Conservation (phyloP, 2,888 invertebrate genomes). For the Epistrophe eligans region DNA sequence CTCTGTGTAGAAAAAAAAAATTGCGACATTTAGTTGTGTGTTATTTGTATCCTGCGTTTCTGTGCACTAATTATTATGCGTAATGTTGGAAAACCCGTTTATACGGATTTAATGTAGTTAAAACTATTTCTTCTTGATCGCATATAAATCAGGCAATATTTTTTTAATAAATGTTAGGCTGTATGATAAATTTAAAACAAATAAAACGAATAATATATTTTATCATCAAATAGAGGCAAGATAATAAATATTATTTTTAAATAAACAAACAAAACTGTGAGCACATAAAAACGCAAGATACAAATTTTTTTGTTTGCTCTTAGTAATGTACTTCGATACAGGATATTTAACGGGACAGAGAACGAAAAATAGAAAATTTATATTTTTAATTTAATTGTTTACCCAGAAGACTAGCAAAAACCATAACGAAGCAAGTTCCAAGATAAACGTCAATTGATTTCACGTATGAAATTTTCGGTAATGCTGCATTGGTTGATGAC, state of each 20-base stretch:
- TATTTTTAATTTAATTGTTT: slow-evolving; percentile 83
- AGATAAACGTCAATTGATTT: slow-evolving; percentile 98
- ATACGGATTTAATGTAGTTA: neutral
- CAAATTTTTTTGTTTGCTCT: slow-evolving; percentile 52
- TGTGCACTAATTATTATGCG: slow-evolving; percentile 48
- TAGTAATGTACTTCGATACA: slow-evolving; percentile 55
- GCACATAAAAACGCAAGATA: slow-evolving; percentile 58
- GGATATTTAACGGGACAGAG: slow-evolving; percentile 50
- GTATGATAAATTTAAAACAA: too few species aligned
- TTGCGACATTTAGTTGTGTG: slow-evolving; percentile 60
- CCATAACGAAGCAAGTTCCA: slow-evolving; percentile 99
- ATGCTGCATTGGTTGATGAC: slow-evolving; percentile 97
- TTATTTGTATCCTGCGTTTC: slow-evolving; percentile 70
- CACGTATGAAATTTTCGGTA: slow-evolving; percentile 99
- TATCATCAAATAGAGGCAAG: too few species aligned
- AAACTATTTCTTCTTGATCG: neutral
- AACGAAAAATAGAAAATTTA: slow-evolving; percentile 61
- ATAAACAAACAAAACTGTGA: too few species aligned
- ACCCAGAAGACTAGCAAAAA: slow-evolving; percentile 98
- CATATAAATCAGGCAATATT: neutral
- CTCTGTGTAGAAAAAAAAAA: slow-evolving; percentile 55
- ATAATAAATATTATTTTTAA: too few species aligned
- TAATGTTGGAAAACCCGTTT: neutral
- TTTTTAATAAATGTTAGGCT: too few species aligned
- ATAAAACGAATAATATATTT: too few species aligned